Evolutionary conservation across 2,113 vertebrate species (phyloP).

Genomic region (Cheirogaleus medius): DNA sequence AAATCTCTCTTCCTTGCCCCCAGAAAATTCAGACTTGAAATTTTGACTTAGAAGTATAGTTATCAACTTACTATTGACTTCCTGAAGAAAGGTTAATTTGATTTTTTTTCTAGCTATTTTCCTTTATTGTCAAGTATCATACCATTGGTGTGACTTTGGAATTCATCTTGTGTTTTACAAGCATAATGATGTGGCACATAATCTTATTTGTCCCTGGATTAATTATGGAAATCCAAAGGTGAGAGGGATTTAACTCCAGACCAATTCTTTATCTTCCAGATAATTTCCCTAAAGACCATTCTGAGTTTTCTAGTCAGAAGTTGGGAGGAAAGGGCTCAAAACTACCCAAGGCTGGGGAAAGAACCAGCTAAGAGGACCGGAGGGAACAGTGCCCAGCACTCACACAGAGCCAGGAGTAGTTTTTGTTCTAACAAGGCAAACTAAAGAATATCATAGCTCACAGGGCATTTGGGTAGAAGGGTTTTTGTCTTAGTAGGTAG

Average conservation of each 20-base stretch:
- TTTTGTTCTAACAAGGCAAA: neutral
- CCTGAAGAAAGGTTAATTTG: slow-evolving; percentile 18
- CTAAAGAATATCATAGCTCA: neutral
- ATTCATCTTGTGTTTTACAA: neutral
- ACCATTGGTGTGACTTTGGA: slow-evolving; percentile 8
- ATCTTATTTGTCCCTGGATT: slow-evolving; percentile 22
- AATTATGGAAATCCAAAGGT: neutral
- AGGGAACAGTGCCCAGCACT: neutral
- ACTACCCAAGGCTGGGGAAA: neutral
- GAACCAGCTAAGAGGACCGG: neutral
- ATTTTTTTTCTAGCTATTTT: slow-evolving; percentile 35
- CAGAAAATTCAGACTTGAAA: slow-evolving; percentile 6
- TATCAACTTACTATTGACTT: slow-evolving; percentile 5
- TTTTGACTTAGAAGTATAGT: neutral
- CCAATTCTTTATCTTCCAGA: slow-evolving; percentile 27
- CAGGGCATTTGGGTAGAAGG: neutral
- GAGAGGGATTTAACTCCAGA: neutral
- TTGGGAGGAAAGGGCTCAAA: neutral
- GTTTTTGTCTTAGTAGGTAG: neutral
- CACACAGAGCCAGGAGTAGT: neutral
- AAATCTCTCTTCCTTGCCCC: neutral
- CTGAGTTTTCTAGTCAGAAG: neutral
- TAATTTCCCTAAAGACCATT: slow-evolving; percentile 4
- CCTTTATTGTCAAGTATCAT: neutral
- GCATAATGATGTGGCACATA: neutral